Conservation (phyloP, 2,888 invertebrate genomes). For the Aelia acuminata region DNA sequence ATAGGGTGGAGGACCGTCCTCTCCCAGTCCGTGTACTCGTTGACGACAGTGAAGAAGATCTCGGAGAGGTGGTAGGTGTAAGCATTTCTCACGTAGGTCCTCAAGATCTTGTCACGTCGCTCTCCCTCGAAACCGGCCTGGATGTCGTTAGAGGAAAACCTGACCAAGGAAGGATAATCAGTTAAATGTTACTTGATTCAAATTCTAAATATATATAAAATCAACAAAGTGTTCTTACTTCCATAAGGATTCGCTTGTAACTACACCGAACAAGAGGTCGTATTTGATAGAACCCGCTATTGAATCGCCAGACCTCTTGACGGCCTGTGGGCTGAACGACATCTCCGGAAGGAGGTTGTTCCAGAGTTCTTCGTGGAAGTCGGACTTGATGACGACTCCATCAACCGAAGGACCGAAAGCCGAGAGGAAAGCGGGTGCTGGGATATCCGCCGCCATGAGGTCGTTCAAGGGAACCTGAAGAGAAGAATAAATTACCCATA, state of each 20-base stretch:
- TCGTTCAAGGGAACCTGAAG: constrained; percentile 77
- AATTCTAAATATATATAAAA: too few relatives aligned
- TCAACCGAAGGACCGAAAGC: constrained; percentile 87
- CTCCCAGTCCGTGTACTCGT: constrained; percentile 99
- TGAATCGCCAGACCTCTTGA: constrained; percentile 71
- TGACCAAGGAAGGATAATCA: background rate
- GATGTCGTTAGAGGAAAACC: constrained; percentile 66
- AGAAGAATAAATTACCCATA: background rate
- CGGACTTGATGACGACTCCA: constrained; percentile 92
- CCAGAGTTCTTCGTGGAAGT: constrained; percentile 84
- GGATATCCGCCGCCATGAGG: constrained; percentile 81
- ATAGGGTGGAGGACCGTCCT: constrained; percentile 90
- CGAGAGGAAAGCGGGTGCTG: constrained; percentile 85
- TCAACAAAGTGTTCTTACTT: constrained; percentile 71
- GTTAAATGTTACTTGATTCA: too few relatives aligned
- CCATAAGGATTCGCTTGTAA: constrained; percentile 93
- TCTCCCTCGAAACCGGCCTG: constrained; percentile 88
- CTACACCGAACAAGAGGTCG: constrained; percentile 91
- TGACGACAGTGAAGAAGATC: constrained; percentile 92
- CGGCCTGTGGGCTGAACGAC: constrained; percentile 70
- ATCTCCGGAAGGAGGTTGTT: constrained; percentile 80
- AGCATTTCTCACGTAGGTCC: constrained; percentile 94
- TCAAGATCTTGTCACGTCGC: constrained; percentile 78
- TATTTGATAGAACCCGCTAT: constrained; percentile 77
- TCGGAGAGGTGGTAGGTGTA: constrained; percentile 96